phyloP scores from a whole-genome alignment of 2,113 vertebrate species.

The Morone chrysops region DNA sequence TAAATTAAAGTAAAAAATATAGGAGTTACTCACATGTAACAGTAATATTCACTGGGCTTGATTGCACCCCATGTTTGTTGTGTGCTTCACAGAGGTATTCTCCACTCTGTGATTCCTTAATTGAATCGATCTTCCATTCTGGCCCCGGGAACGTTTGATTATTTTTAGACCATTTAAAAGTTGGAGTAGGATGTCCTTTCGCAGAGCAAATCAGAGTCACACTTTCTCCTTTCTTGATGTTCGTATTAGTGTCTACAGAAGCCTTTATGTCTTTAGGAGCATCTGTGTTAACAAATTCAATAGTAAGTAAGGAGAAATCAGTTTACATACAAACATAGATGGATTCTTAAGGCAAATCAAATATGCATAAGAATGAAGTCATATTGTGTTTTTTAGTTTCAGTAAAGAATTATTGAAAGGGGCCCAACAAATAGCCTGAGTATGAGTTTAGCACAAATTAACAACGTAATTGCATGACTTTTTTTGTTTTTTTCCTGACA shows the following conservation, averaged over 20 bases:
- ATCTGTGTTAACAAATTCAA: conserved; percentile 59
- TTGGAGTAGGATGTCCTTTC: conserved; percentile 39
- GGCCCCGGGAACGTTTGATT: accelerated
- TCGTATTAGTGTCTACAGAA: accelerated
- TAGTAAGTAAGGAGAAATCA: neutral
- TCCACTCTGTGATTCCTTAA: conserved; percentile 29
- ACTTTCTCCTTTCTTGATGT: conserved; percentile 1
- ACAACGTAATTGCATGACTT: neutral
- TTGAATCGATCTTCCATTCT: accelerated
- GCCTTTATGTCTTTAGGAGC: conserved; percentile 21
- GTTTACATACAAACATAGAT: neutral
- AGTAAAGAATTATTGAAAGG: neutral
- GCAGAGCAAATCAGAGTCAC: conserved; percentile 65
- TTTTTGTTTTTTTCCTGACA: neutral
- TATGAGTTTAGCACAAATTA: neutral
- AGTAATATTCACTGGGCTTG: accelerated
- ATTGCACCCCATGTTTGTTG: conserved; percentile 2
- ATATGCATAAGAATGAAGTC: neutral
- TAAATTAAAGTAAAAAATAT: neutral
- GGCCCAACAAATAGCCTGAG: neutral
- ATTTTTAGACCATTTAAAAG: conserved; percentile 58
- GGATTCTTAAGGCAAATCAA: neutral
- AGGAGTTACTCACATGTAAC: conserved; percentile 72
- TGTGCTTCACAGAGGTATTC: conserved; percentile 55
- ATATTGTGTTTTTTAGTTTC: neutral